Conservation (phyloP, 2,797 vertebrate species). For the Anabas testudineus region DNA sequence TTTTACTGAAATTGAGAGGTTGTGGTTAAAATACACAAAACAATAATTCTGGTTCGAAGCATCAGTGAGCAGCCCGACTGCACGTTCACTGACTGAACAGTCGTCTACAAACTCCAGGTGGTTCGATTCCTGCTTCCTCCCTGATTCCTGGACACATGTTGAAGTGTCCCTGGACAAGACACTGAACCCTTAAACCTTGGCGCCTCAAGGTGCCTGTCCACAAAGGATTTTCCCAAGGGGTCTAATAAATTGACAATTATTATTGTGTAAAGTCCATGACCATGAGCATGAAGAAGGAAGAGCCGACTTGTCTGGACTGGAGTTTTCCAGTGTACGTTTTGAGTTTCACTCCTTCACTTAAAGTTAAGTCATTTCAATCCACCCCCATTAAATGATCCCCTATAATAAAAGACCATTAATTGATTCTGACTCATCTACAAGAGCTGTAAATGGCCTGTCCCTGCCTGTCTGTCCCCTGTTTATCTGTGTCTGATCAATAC, state of each 20-base stretch:
- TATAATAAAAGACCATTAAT: constrained; percentile 77
- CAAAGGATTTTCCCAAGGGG: no score
- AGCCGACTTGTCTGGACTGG: neutral
- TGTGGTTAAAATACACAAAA: constrained; percentile 1
- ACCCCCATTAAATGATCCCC: constrained; percentile 56
- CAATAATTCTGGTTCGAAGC: constrained; percentile 16
- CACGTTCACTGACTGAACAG: constrained; percentile 19
- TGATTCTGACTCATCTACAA: constrained; percentile 73
- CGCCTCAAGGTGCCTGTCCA: no score
- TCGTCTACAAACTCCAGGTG: no score
- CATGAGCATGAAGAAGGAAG: constrained; percentile 1
- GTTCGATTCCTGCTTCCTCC: no score
- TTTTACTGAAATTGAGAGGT: no score
- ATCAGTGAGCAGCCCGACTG: constrained; percentile 12
- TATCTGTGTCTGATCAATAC: constrained; percentile 76
- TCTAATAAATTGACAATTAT: no score
- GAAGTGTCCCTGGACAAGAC: no score
- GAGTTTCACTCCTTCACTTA: constrained; percentile 48
- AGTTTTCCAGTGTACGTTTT: constrained; percentile 36
- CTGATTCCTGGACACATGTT: no score
- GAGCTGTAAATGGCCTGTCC: constrained; percentile 66
- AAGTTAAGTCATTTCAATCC: constrained; percentile 42
- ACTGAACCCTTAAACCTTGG: neutral
- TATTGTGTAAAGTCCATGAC: neutral
- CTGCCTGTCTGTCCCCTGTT: constrained; percentile 65